Evolutionary conservation across 2,888 invertebrate genomes (phyloP).

Genomic region (Drosophila imparisetae): DNA sequence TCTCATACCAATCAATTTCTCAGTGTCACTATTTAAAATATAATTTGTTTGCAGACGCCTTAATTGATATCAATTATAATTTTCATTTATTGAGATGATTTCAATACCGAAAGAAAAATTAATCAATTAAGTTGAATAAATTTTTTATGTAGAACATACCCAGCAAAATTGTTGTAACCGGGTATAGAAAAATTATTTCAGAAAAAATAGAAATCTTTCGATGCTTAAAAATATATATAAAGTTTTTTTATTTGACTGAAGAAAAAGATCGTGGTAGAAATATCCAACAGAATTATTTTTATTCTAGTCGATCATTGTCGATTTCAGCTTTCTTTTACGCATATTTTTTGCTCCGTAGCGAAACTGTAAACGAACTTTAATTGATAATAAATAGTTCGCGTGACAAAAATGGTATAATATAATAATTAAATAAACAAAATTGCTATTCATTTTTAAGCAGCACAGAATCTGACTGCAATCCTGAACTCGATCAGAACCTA

Average conservation of each 20-base stretch:
- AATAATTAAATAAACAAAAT: constrained; percentile 19
- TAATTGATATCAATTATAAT: constrained; percentile 40
- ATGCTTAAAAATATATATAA: background rate
- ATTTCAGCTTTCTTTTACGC: background rate
- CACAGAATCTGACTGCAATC: constrained; percentile 21
- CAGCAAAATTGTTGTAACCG: background rate
- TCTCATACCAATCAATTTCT: background rate
- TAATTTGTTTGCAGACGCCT: constrained; percentile 32
- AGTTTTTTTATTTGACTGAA: background rate
- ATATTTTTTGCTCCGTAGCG: background rate
- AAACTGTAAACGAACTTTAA: constrained; percentile 16
- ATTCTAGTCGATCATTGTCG: background rate
- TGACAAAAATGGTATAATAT: constrained; percentile 15
- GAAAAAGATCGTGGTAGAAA: background rate
- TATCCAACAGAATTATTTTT: background rate
- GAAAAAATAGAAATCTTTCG: background rate
- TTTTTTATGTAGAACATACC: background rate
- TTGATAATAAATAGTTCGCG: constrained; percentile 15
- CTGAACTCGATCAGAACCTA: constrained; percentile 15
- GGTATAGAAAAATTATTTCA: background rate
- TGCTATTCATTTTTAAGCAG: constrained; percentile 29
- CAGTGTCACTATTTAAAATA: constrained; percentile 16
- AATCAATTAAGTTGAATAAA: constrained; percentile 11
- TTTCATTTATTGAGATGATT: constrained; percentile 42
- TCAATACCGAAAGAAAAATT: constrained; percentile 15